These are phyloP conservation scores for Acanthosepion lycidas DNA, from an alignment of 2,888 invertebrate species.

Conservation along the genomic window DNA sequence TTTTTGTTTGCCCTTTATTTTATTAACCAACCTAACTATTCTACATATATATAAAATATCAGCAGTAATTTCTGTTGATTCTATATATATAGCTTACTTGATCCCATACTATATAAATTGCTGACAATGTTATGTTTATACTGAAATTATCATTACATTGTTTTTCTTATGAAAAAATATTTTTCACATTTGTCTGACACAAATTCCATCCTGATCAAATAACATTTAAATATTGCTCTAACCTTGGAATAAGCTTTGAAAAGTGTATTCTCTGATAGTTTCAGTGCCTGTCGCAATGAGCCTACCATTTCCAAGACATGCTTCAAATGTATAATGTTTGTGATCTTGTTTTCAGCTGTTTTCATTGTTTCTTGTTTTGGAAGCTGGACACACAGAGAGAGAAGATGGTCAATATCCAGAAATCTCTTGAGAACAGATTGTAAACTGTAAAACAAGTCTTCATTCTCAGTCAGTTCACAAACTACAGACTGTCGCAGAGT, in stretches of 20 bases:
- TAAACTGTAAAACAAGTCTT: constrained; percentile 80
- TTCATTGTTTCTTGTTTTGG: constrained; percentile 75
- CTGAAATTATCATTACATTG: no score
- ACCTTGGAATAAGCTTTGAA: constrained; percentile 80
- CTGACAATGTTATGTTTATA: no score
- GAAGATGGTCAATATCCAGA: constrained; percentile 85
- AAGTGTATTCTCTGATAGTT: constrained; percentile 77
- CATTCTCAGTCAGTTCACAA: constrained; percentile 83
- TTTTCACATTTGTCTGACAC: no score
- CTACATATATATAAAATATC: no score
- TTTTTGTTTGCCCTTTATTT: no score
- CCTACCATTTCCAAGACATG: constrained; percentile 84
- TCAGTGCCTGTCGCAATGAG: constrained; percentile 79
- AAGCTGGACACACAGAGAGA: constrained; percentile 77
- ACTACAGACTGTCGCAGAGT: constrained; percentile 84
- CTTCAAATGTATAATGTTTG: constrained; percentile 85
- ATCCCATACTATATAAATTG: no score
- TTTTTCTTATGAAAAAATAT: no score
- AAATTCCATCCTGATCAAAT: background rate
- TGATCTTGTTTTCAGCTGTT: constrained; percentile 84
- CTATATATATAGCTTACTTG: no score
- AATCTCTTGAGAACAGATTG: constrained; percentile 78
- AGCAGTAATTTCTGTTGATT: no score
- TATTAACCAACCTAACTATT: no score
- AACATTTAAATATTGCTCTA: background rate